phyloP scores from a whole-genome alignment of 2,888 invertebrate species.

The Dicycla oo region DNA sequence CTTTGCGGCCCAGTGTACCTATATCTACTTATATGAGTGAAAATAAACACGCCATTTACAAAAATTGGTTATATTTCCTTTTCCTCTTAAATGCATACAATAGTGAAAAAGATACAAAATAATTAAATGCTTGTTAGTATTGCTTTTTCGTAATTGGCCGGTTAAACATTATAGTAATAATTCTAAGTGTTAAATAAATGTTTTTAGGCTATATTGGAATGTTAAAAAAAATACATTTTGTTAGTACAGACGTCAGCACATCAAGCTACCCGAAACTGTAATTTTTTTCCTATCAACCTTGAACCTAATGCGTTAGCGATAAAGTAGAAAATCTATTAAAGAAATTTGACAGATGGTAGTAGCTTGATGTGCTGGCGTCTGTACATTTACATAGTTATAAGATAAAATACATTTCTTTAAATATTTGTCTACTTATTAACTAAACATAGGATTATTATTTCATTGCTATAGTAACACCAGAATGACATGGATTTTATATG shows the following conservation, averaged over 20 bases:
- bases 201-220: conserved; percentile 39
- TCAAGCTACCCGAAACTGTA: no score
- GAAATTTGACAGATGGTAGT: no score
- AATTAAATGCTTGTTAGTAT: conserved; percentile 31
- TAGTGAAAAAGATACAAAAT: conserved; percentile 15
- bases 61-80: conserved; percentile 18
- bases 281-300: no score
- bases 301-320: no score
- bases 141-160: background rate
- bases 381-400: conserved; percentile 10
- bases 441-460: conserved; percentile 23
- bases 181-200: background rate
- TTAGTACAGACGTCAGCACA: no score
- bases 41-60: conserved; percentile 4
- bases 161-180: conserved; percentile 30
- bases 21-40: no score
- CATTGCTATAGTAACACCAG: conserved; percentile 4
- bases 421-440: conserved; percentile 43
- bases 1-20: no score
- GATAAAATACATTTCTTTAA: conserved; percentile 54
- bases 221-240: conserved; percentile 48
- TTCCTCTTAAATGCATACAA: conserved; percentile 6
- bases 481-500: conserved; percentile 20
- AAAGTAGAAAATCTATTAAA: no score
- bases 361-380: no score